Conservation (phyloP, 2,797 vertebrate species). For the Sparus aurata region DNA sequence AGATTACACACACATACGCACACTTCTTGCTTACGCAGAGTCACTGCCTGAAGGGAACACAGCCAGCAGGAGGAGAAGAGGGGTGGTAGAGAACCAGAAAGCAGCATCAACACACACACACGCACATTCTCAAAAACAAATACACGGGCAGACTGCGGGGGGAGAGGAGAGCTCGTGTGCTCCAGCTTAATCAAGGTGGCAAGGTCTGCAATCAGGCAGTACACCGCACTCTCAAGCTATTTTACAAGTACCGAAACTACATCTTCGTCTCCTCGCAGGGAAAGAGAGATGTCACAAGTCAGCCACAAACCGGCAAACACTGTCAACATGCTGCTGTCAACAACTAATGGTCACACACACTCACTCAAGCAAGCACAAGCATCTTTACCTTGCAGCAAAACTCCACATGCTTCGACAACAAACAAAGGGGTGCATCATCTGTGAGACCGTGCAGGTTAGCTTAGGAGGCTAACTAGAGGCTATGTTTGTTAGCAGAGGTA, state of each 20-base stretch:
- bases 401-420: neutral
- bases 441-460: slow-evolving; percentile 16
- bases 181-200: slow-evolving; percentile 44
- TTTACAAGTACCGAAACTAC: neutral
- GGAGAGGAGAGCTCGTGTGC: slow-evolving; percentile 36
- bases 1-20: slow-evolving; percentile 28
- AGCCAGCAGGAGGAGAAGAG: slow-evolving; percentile 67
- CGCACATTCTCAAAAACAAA: slow-evolving; percentile 42
- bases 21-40: slow-evolving; percentile 72
- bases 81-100: slow-evolving; percentile 52
- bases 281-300: neutral
- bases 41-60: slow-evolving; percentile 76
- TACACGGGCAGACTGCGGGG: slow-evolving; percentile 56
- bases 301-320: slow-evolving; percentile 14
- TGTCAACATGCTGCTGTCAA: neutral
- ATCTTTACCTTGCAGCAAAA: slow-evolving; percentile 33
- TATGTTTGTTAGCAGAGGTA: slow-evolving; percentile 48
- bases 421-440: neutral
- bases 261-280: neutral
- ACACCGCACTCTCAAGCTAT: slow-evolving; percentile 16
- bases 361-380: neutral
- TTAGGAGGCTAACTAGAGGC: slow-evolving; percentile 24
- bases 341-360: slow-evolving; percentile 6
- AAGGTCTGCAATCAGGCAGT: slow-evolving; percentile 45
- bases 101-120: slow-evolving; percentile 45